Base-by-base conservation (phyloP, 2,888 invertebrate species). In the Cephus pulcher region DNA sequence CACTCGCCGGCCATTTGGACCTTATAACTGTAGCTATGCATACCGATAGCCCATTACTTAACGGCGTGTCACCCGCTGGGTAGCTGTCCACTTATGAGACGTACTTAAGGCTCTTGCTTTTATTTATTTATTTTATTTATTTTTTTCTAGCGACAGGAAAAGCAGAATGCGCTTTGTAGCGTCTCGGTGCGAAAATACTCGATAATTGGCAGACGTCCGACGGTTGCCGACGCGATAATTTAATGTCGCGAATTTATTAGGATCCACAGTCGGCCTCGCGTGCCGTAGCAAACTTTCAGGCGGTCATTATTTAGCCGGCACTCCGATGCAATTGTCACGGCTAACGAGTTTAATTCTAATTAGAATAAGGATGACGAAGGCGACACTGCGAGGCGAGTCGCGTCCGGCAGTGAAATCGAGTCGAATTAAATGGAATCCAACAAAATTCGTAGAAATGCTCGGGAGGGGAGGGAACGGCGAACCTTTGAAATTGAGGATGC, bases 131-230 rank as follows among this genome's bases (percentile, higher is more conserved):
- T 34, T 34, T 35, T 35, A 35, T 35, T 12, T 37, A 3, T 56
- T 40, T 15, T 23, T 23, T 56, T 56, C 9, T 23, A 56, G 9
- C 15, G 23, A 15, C 56, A 9, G 56, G 23, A 56, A 23, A 56
- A 23, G 56, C 56, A 56, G 23, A 56, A 56, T 56, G 23, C 23
- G 56, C 56, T 56, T 56, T 56, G 9, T 1, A 56, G 56, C 56
- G 56, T 56, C 82, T 32, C 71, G 30, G 71, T 71, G 32, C 74
- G 74, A 74, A 35, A 74, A 74, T 74, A 34, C 37, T 34, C 32
- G 83, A 86, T 89, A 89, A 89, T 89, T 89, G 89, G 85, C 88
- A 86, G 84, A 85, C 88, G 88, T 88, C 87, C 85, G 87, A 87
- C 87, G 56, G 9, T 87, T 86, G 85, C 86, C 86, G 86, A 85